A percentile compares a stretch with the other conserved stretches of the same genome.
These are phyloP conservation scores for Hestina assimilis DNA, from an alignment of 1,140 invertebrate genomes.

Conservation along the genomic window DNA sequence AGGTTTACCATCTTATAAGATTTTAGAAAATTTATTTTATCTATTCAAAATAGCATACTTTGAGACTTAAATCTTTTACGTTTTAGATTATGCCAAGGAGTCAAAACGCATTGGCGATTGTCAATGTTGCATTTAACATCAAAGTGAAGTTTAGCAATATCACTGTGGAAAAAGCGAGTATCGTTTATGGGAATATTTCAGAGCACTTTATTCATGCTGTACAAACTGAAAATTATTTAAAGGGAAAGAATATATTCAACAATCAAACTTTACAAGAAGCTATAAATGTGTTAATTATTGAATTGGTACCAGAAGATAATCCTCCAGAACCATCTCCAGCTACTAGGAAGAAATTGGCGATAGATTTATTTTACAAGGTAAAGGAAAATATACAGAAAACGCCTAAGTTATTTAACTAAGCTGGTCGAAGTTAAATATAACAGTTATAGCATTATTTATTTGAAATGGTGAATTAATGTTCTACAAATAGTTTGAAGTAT, in stretches of 20 bases:
- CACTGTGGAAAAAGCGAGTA: conserved; percentile 40
- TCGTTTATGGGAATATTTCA: conserved; percentile 85
- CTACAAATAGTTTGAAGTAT: no score
- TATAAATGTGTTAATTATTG: conserved; percentile 78
- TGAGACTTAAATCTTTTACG: no score
- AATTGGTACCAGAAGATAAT: conserved; percentile 82
- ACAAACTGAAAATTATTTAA: conserved; percentile 83
- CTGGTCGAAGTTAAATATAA: no score
- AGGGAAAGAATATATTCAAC: conserved; percentile 78
- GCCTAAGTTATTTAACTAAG: no score
- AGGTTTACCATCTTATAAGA: no score
- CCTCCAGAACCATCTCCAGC: conserved; percentile 82
- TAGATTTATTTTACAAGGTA: conserved; percentile 88
- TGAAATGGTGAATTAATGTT: no score
- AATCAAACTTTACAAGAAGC: conserved; percentile 77
- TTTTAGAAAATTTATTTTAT: no score
- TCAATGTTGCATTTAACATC: conserved; percentile 88
- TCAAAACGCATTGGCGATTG: conserved; percentile 90
- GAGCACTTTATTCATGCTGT: conserved; percentile 84
- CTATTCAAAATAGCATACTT: no score
- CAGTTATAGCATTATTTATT: no score
- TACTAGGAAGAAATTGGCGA: conserved; percentile 83
- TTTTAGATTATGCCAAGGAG: conserved; percentile 86
- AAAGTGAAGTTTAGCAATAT: conserved; percentile 75
- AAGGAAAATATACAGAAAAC: no score